Conservation (phyloP, 2,888 invertebrate genomes). For the Mycalesis mineus region DNA sequence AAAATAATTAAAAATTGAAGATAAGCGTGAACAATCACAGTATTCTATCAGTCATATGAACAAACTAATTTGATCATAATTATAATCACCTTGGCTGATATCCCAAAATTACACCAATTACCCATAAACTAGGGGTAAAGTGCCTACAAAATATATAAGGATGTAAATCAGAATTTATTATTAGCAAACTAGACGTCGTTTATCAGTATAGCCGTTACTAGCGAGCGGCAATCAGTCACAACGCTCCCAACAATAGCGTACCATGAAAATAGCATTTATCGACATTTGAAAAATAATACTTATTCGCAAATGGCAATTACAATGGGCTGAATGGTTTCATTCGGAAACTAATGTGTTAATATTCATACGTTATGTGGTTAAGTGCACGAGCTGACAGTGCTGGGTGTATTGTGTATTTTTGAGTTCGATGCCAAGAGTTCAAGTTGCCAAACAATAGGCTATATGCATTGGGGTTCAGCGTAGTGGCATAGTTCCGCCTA, state of each 20-base stretch:
- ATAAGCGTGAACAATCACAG: no score
- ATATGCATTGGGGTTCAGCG: conserved; percentile 54
- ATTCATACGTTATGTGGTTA: conserved; percentile 63
- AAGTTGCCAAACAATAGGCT: conserved; percentile 76
- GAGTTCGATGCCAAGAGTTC: conserved; percentile 71
- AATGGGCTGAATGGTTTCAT: conserved; percentile 42
- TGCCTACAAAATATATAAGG: no score
- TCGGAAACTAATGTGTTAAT: conserved; percentile 51
- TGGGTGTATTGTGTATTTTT: conserved; percentile 45
- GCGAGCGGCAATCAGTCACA: conserved; percentile 22
- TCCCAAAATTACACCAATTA: no score
- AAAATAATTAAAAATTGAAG: no score
- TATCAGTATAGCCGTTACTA: conserved; percentile 22
- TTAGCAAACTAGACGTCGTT: conserved; percentile 23
- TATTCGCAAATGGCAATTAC: conserved; percentile 27
- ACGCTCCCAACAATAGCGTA: conserved; percentile 22
- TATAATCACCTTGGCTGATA: no score
- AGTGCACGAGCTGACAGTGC: conserved; percentile 67
- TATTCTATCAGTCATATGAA: no score
- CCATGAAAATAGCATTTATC: conserved; percentile 24
- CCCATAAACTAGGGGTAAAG: no score
- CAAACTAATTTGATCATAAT: no score
- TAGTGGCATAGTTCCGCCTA: conserved; percentile 56
- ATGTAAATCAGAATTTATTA: conserved; percentile 15
- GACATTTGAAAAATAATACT: conserved; percentile 20